Evolutionary conservation across 2,888 invertebrate species (phyloP).

Genomic region (Idaea aversata): DNA sequence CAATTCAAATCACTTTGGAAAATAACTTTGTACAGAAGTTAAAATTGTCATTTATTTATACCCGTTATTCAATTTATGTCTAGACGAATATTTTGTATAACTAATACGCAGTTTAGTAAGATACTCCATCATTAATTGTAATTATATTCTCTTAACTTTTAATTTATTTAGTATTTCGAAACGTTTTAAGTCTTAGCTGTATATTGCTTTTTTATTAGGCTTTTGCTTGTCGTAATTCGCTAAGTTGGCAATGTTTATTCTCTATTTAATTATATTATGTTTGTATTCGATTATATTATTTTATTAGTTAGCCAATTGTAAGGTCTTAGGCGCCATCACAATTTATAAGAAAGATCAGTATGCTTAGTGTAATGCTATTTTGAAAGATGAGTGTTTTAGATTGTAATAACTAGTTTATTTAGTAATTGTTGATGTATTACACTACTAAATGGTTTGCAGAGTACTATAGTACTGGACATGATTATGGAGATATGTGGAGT

Average conservation of each 20-base stretch:
- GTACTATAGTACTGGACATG: conserved; percentile 40
- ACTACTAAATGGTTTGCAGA: conserved; percentile 53
- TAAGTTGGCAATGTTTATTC: conserved; percentile 59
- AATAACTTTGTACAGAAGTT: neutral
- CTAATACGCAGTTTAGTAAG: conserved; percentile 26
- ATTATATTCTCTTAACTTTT: conserved; percentile 33
- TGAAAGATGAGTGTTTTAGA: conserved; percentile 62
- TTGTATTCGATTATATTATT: conserved; percentile 58
- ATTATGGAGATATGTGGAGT: conserved; percentile 37
- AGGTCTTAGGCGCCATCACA: conserved; percentile 72
- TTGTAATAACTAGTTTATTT: conserved; percentile 63
- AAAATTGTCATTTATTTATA: neutral
- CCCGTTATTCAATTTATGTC: neutral
- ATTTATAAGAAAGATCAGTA: conserved; percentile 60
- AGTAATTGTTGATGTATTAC: conserved; percentile 68
- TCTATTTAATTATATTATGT: conserved; percentile 53
- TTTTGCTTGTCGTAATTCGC: conserved; percentile 61
- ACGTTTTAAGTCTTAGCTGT: conserved; percentile 66
- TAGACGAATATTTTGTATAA: neutral
- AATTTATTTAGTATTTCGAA: conserved; percentile 66
- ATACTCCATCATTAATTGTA: conserved; percentile 5
- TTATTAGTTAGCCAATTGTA: conserved; percentile 73
- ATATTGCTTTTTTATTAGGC: conserved; percentile 58
- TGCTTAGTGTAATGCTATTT: conserved; percentile 56
- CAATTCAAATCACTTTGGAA: conserved; percentile 14